phyloP scores from a whole-genome alignment of 2,888 invertebrate species.

The Timema cristinae region DNA sequence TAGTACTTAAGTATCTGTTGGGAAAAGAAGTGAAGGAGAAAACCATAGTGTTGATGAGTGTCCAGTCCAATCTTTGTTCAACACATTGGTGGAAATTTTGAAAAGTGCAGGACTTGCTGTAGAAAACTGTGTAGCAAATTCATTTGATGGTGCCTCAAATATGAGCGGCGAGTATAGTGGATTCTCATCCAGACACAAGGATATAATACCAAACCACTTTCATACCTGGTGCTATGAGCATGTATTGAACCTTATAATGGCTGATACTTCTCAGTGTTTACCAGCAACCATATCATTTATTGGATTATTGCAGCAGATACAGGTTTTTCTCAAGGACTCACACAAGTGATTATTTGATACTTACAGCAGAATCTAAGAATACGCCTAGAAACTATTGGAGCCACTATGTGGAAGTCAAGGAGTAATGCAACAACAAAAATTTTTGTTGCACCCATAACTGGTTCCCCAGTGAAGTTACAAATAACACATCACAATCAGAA shows the following conservation, averaged over 20 bases:
- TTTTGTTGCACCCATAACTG: no score
- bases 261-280: neutral
- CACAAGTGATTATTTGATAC: no score
- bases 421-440: no score
- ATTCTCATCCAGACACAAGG: neutral
- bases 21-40: neutral
- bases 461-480: no score
- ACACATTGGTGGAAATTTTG: neutral
- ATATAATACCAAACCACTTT: neutral
- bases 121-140: neutral
- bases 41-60: neutral
- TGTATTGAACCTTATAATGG: neutral
- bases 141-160: constrained; percentile 6
- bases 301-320: neutral
- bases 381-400: no score
- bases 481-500: no score
- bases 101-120: neutral
- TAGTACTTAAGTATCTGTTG: neutral
- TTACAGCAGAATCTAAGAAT: no score
- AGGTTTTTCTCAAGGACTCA: no score
- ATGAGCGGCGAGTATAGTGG: neutral
- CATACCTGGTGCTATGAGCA: neutral
- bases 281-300: constrained; percentile 2
- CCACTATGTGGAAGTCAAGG: no score
- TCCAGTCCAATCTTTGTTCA: neutral